Evolutionary conservation across 2,888 invertebrate genomes (phyloP), one percentile per base, ranked within the genome.

Genomic region (Morpho helenor): DNA sequence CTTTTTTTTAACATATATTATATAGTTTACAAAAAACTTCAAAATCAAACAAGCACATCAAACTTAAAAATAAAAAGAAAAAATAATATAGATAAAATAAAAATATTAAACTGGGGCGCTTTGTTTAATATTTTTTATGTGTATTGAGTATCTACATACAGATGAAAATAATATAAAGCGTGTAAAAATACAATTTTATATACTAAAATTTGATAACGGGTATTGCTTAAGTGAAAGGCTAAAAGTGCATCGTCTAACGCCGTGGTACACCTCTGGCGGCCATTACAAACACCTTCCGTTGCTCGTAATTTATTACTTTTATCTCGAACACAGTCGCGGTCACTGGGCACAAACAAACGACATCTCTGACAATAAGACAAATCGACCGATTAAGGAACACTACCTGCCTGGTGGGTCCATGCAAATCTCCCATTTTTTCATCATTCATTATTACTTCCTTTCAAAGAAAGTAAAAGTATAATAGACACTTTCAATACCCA

Each of bases 311-410:
- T 90, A 90, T 90, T 80, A 78, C 80, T 83, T 85, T 88, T 89
- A 90, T 89, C 88, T 88, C 80, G 80, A 76, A 77, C 82, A 82
- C 74, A 77, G 85, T 80, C 80, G 86, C 84, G 89, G 87, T 84
- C 83, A 82, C 76, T 77, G 87, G 77, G 75, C 83, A 86, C 85
- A 85, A 86, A 87, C 84, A 87, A 82, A 87, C 80, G 83, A 85
- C 86, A 80, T 80, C 79, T 80, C 82, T 75, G 84, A 87, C 85
- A 87, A 86, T 82, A 85, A 89, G 88, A 90, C 90, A 89, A 89
- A 90, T 89, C 83, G 84, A 71, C 78, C 85, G 88, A 88, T 89
- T 88, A 87, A 82, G 66, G 80, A 74, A 75, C 87, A 80, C 86
- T 89, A 89, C 89, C 89, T 88, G 86, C 81, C 71, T 74, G 84